Evolutionary conservation across 1,140 invertebrate species (phyloP), one percentile per base, ranked within the genome.

Genomic region (Lithobius niger): DNA sequence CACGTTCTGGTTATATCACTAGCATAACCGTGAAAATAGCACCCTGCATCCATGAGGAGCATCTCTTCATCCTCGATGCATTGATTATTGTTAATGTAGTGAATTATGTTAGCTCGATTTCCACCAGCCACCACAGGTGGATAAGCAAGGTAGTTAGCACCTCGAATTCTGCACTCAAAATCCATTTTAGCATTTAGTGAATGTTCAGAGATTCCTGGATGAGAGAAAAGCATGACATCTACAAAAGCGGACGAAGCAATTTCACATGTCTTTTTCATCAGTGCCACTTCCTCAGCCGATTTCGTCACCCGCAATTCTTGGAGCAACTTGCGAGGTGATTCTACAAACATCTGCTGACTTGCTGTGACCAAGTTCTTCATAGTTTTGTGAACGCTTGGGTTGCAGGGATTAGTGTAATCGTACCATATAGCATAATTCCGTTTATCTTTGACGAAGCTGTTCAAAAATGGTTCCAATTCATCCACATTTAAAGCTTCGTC

Each of bases 1-100:
- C 95, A 99, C 0, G 92, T 97, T 54, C 96, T 78, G 0, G 92
- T 94, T 52, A 99, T 89, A 68, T 99, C 96, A 60, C 90, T 95
- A 22, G 83, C 81, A 68, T 99, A 99, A 26, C 92, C 86, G 71
- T 88, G 82, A 64, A 81, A 84, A 67, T 95, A 88, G 70, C 88
- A 89, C n/a, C 90, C 88, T 55, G 92, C 88, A 76, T 99, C 96
- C 74, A 98, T 90, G 0, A 99, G 76, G 31, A 99, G 79, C 74
- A 97, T 76, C 54, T 97, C 86, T 15, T 78, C 76, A 19, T 74
- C 70, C n/a, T 73, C 62, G 21, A 88, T 68, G 27, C 83, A 65
- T 69, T 95, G 86, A 71, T 92, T 91, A 66, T 97, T 97, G 62
- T 79, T 79, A 27, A 96, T 86, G 67, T 99, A 99, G 74, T 99